Conservation (phyloP, 2,888 invertebrate genomes). For the Oxycera nigricornis region DNA sequence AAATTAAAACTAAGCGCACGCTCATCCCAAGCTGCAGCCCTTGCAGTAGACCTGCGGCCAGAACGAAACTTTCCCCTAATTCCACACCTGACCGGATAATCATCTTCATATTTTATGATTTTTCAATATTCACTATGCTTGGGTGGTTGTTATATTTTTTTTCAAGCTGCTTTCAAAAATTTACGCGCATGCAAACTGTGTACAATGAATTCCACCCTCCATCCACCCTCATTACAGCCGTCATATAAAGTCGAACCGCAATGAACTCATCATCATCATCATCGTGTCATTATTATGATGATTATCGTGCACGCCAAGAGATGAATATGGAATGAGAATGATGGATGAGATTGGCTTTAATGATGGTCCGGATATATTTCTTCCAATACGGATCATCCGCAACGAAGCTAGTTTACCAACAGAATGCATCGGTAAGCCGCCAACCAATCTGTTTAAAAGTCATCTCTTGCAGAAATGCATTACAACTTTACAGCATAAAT, state of each 20-base stretch:
- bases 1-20: no score
- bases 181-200: no score
- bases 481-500: not conserved
- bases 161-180: no score
- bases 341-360: conserved; percentile 12
- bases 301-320: conserved; percentile 1
- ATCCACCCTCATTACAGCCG: no score
- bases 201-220: no score
- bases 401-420: not conserved
- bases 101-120: no score
- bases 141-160: no score
- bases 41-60: no score
- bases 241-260: conserved; percentile 9
- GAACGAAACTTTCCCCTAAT: no score
- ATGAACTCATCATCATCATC: conserved; percentile 8
- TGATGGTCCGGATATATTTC: not conserved
- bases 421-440: not conserved
- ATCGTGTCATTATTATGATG: conserved; percentile 11
- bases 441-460: not conserved
- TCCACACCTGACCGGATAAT: no score
- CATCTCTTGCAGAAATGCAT: not conserved
- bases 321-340: not conserved
- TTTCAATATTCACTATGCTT: no score
- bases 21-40: no score
- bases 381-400: conserved; percentile 3